phyloP scores from a whole-genome alignment of 2,113 vertebrate genomes.

The Psammodynastes pulverulentus region DNA sequence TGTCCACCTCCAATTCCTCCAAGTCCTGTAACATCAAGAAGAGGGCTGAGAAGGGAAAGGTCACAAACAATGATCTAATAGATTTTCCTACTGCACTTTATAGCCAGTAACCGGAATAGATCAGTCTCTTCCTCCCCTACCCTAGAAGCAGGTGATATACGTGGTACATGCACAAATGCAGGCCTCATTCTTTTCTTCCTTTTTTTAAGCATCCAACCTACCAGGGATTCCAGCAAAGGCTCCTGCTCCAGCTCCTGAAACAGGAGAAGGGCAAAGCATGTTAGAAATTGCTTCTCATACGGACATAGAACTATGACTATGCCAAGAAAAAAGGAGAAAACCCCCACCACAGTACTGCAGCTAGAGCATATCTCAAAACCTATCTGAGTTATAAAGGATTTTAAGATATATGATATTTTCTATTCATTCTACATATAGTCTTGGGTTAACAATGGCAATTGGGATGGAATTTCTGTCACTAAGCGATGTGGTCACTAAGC shows the following conservation, averaged over 20 bases:
- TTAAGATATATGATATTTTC: background rate
- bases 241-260: conserved; percentile 62
- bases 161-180: background rate
- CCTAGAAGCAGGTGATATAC: background rate
- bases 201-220: conserved; percentile 21
- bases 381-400: background rate
- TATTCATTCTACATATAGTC: background rate
- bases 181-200: background rate
- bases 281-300: background rate
- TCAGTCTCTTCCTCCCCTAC: background rate
- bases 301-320: background rate
- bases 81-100: background rate
- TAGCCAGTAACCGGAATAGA: background rate
- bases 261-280: background rate
- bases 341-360: background rate
- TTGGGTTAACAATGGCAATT: background rate
- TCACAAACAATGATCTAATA: background rate
- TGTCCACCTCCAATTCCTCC: conserved; percentile 78
- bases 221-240: conserved; percentile 75
- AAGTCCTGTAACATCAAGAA: conserved; percentile 69
- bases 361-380: background rate
- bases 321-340: no score
- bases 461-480: background rate
- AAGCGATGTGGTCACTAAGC: background rate
- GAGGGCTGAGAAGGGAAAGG: conserved; percentile 46